Evolutionary conservation across 2,113 vertebrate genomes (phyloP), one percentile per base, ranked within the genome.

Genomic region (Microtus pennsylvanicus): DNA sequence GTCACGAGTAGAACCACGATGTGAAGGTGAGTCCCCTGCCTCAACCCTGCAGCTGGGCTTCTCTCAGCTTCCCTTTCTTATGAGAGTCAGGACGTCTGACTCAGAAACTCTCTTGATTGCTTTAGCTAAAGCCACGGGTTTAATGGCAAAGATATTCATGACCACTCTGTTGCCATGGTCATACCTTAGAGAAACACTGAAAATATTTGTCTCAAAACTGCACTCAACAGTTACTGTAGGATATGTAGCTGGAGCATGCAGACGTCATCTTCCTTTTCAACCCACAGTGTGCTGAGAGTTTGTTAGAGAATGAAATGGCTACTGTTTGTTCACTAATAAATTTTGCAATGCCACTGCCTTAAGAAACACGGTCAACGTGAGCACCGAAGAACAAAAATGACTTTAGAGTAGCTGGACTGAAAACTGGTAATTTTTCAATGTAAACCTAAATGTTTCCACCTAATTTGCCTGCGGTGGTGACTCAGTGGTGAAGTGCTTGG

Each of bases 391-490:
- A 67, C 21, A 16, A 35, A 87, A 93, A 35, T 10, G 65, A 67
- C 35, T 89, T 89, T 74, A 92, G 21, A 74, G 21, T 52, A 28
- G 26, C 67, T 65, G 1, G n/a, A 81, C 45, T 78, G 63, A 77
- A 93, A 93, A 67, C 11, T 75, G 33, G 65, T 92, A 33, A 69
- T 89, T 95, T 96, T 92, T 50, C 4, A 90, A 65, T 45, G 77
- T 85, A 89, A 38, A 52, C 50, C 83, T 81, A 63, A 19, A 94
- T 69, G 14, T 21, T 90, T 77, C 28, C 63, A 33, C 21, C 7
- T 24, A 13, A 24, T 16, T 50, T 47, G 11, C 4, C 65, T 13
- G 6, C 11, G n/a, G 12, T 7, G 28, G 33, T 13, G 38, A 67
- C 26, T 85, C 13, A 33, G 28, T 69, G 11, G 30, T 24, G 11